A percentile compares a stretch with the other conserved stretches of the same genome.
Conservation (phyloP, 2,113 vertebrate genomes). For the Scolopax mira region DNA sequence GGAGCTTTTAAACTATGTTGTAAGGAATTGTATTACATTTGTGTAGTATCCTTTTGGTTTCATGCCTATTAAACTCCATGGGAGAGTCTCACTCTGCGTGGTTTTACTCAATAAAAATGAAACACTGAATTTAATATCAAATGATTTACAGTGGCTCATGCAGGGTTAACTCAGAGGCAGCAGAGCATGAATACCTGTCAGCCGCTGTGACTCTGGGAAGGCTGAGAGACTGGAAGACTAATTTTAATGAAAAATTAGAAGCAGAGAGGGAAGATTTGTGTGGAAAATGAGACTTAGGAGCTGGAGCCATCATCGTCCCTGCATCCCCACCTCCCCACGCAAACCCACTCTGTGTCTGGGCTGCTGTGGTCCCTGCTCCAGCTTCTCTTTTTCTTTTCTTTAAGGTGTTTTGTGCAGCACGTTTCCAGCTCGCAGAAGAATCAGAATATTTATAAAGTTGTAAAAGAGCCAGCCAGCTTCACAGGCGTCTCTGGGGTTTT, state of each 20-base stretch:
- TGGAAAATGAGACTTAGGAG: neutral
- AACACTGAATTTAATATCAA: conserved; percentile 16
- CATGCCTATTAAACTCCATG: neutral
- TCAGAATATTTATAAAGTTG: neutral
- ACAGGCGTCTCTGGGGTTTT: neutral
- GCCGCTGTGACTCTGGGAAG: neutral
- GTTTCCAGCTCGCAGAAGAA: neutral
- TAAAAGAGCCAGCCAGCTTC: neutral
- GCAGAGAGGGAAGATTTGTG: neutral
- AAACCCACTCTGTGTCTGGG: neutral
- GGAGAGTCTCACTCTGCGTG: neutral
- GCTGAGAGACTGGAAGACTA: neutral
- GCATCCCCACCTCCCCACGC: rapidly evolving
- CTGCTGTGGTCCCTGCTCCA: neutral
- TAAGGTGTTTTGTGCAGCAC: neutral
- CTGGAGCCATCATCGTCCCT: rapidly evolving
- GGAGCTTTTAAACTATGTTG: neutral
- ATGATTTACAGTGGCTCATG: conserved; percentile 39
- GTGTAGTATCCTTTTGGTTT: neutral
- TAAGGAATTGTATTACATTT: conserved; percentile 13
- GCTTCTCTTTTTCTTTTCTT: neutral
- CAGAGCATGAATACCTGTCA: conserved; percentile 54
- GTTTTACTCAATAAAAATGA: conserved; percentile 32
- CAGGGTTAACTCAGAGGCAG: conserved; percentile 56
- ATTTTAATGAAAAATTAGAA: conserved; percentile 27